Percentiles rank a stretch among this genome's conserved stretches.
Evolutionary conservation across 1,140 invertebrate species (phyloP).

Genomic region (Aleiodes sp.): DNA sequence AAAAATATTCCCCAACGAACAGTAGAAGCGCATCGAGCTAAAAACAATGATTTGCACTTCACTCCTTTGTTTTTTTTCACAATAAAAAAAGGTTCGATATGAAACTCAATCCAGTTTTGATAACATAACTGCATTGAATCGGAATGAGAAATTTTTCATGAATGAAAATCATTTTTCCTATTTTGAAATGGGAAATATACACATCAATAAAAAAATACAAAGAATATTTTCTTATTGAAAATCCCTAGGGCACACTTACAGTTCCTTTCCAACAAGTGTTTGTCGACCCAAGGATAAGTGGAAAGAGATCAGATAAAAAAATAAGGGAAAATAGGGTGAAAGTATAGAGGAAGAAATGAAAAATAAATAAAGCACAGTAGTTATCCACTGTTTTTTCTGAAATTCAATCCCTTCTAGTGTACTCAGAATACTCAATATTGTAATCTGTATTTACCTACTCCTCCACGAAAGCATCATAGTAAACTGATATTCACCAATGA

Average conservation of each 20-base stretch:
- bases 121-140: neutral
- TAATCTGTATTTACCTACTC: neutral
- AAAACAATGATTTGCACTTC: too few relatives aligned
- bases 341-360: neutral
- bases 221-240: slow-evolving; percentile 31
- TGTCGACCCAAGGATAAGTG: slow-evolving; percentile 20
- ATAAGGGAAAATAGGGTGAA: too few relatives aligned
- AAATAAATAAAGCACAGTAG: slow-evolving; percentile 19
- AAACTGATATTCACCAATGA: neutral
- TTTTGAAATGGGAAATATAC: too few relatives aligned
- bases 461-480: neutral
- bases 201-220: neutral
- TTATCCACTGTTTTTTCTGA: slow-evolving; percentile 30
- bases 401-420: slow-evolving; percentile 36
- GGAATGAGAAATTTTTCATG: neutral
- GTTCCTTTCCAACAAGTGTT: slow-evolving; percentile 27
- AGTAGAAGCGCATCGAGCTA: too few relatives aligned
- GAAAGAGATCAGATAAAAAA: slow-evolving; percentile 31
- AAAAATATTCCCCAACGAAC: too few relatives aligned
- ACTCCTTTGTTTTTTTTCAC: too few relatives aligned
- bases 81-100: too few relatives aligned
- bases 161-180: neutral
- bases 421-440: neutral
- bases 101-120: too few relatives aligned
- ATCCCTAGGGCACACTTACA: slow-evolving; percentile 20